Evolutionary conservation across 1,140 invertebrate species (phyloP).

Genomic region (Diuraphis noxia): DNA sequence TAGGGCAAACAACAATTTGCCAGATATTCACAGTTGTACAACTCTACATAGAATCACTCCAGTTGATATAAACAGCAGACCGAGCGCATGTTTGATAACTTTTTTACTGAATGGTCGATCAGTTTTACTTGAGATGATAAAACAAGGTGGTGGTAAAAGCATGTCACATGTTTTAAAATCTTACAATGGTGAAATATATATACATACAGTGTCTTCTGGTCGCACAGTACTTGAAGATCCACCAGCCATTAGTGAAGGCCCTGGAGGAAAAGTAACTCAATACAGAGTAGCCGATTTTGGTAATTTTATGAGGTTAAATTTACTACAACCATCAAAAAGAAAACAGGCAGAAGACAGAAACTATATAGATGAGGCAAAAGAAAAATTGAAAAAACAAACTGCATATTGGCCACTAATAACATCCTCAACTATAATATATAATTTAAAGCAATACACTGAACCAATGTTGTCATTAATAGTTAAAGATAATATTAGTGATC

Average conservation of each 20-base stretch:
- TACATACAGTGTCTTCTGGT: conserved; percentile 84
- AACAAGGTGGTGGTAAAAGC: conserved; percentile 75
- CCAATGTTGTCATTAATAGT: conserved; percentile 77
- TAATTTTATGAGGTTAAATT: conserved; percentile 82
- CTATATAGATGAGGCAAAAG: conserved; percentile 67
- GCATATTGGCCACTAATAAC: conserved; percentile 93
- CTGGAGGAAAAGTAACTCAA: conserved; percentile 89
- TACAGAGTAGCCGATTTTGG: conserved; percentile 87
- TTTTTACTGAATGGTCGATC: conserved; percentile 91
- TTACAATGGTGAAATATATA: conserved; percentile 95
- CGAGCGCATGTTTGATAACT: conserved; percentile 94
- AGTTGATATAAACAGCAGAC: conserved; percentile 90
- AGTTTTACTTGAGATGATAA: conserved; percentile 92
- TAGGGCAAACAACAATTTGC: conserved; percentile 73
- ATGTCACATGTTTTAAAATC: conserved; percentile 91
- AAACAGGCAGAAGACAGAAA: conserved; percentile 53
- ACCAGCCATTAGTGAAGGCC: conserved; percentile 91
- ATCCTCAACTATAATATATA: conserved; percentile 86
- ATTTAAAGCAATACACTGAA: conserved; percentile 79
- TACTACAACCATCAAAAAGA: conserved; percentile 70
- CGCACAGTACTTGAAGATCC: conserved; percentile 91
- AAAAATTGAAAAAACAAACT: conserved; percentile 75
- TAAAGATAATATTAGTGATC: conserved; percentile 80
- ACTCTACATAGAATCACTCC: conserved; percentile 89
- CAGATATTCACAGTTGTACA: conserved; percentile 77